Percentiles rank a stretch among this genome's conserved stretches.
These are phyloP conservation scores for Clarias pachynema DNA, from an alignment of 2,797 vertebrate species.

Conservation along the genomic window DNA sequence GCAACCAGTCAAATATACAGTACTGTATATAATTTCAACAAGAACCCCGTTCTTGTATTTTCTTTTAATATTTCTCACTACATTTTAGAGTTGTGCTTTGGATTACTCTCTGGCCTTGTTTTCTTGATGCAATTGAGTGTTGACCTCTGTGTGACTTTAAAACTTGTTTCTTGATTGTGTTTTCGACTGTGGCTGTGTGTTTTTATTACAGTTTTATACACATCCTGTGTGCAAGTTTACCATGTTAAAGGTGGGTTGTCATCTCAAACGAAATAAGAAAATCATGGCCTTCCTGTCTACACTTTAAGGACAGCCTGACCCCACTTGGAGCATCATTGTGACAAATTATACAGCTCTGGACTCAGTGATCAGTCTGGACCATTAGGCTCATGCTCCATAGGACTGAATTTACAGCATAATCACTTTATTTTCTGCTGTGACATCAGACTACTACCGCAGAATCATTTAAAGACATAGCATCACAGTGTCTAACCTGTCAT, in stretches of 20 bases:
- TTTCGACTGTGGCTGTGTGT: neutral
- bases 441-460: constrained; percentile 14
- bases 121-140: neutral
- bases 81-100: neutral
- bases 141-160: neutral
- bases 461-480: constrained; percentile 17
- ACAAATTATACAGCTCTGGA: neutral
- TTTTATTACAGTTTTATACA: neutral
- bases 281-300: neutral
- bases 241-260: neutral
- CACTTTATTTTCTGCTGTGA: constrained; percentile 1
- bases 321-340: neutral
- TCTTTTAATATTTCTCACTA: neutral
- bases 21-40: neutral
- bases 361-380: neutral
- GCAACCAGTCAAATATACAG: neutral
- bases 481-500: constrained; percentile 27
- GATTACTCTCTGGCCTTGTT: neutral
- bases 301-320: neutral
- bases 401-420: constrained; percentile 3
- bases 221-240: neutral
- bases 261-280: neutral
- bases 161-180: neutral
- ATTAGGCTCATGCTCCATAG: neutral
- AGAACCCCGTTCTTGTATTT: neutral